These are phyloP conservation scores for Pampus argenteus DNA, from an alignment of 2,797 vertebrate genomes.

Conservation along the genomic window DNA sequence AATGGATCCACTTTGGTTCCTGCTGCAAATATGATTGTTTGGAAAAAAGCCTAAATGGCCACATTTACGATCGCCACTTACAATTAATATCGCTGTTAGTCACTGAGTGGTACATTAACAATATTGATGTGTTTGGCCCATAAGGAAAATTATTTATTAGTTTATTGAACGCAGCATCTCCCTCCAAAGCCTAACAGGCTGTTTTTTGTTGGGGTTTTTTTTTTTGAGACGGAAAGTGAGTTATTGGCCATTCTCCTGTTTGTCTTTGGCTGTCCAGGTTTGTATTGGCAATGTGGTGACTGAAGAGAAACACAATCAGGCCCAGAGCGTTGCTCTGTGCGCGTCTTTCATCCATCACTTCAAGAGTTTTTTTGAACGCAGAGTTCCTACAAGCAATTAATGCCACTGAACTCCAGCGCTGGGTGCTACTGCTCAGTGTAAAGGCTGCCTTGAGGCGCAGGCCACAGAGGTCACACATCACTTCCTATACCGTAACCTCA, in stretches of 20 bases:
- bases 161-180: constrained; percentile 37
- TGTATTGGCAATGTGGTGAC: constrained; percentile 77
- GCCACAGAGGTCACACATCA: constrained; percentile 62
- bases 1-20: constrained; percentile 47
- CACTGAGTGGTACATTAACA: constrained; percentile 33
- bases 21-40: constrained; percentile 43
- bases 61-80: constrained; percentile 26
- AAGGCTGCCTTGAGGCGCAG: constrained; percentile 60
- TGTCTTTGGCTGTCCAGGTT: constrained; percentile 79
- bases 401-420: constrained; percentile 45
- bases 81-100: constrained; percentile 33
- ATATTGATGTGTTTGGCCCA: constrained; percentile 25
- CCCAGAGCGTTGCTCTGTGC: constrained; percentile 63
- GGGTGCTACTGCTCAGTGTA: constrained; percentile 59
- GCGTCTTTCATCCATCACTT: constrained; percentile 82
- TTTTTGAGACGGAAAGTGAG: constrained; percentile 65
- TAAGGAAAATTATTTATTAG: constrained; percentile 22
- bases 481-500: constrained; percentile 69
- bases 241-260: constrained; percentile 76
- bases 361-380: constrained; percentile 70
- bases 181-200: constrained; percentile 46
- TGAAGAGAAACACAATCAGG: constrained; percentile 80
- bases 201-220: no score
- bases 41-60: constrained; percentile 20
- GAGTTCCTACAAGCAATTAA: constrained; percentile 67